Base-by-base conservation (phyloP, 1,140 invertebrate genomes). In the Diplogasteroides magnus region DNA sequence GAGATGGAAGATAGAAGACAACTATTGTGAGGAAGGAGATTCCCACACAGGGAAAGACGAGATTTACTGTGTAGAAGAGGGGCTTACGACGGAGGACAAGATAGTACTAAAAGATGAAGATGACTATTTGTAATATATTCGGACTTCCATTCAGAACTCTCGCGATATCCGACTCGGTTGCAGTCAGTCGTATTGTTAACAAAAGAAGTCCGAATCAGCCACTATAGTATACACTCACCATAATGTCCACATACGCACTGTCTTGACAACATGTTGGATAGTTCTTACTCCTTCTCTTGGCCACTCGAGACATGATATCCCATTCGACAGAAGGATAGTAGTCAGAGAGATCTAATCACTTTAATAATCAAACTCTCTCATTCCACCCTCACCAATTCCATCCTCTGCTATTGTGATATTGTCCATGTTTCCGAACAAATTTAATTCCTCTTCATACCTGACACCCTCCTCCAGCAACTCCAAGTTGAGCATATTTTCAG, bases 311-410 rank as follows among this genome's bases (percentile, higher is more conserved):
- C 73, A 99, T 88, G 79, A 98, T 94, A 84, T 98, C 96, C 96
- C 96, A 98, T 86, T 98, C 96, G 13, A 98, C 94, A 29, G 91
- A 96, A 86, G 91, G 92, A 85, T 96, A 97, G 86, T 95, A 97
- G 83, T 96, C 93, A 56, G 91, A 92, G 57, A 97, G 87, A 84
- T 97, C 93, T 31, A 94, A 91, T n/a, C n/a, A n/a, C n/a, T n/a
- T n/a, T n/a, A n/a, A n/a, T n/a, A n/a, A n/a, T n/a, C 14, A 64
- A 27, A 68, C 75, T 67, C n/a, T n/a, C n/a, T n/a, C n/a, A n/a
- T n/a, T n/a, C n/a, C n/a, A n/a, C n/a, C n/a, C n/a, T n/a, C 1
- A 81, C 80, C 80, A 61, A 82, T 82, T 74, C 80, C 80, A 63
- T 82, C 75, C n/a, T 79, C 77, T 15, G 78, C 77, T 27, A 82